These are phyloP conservation scores for Drosophila nr. perissopoda DNA, from an alignment of 2,888 invertebrate genomes.

Conservation along the genomic window DNA sequence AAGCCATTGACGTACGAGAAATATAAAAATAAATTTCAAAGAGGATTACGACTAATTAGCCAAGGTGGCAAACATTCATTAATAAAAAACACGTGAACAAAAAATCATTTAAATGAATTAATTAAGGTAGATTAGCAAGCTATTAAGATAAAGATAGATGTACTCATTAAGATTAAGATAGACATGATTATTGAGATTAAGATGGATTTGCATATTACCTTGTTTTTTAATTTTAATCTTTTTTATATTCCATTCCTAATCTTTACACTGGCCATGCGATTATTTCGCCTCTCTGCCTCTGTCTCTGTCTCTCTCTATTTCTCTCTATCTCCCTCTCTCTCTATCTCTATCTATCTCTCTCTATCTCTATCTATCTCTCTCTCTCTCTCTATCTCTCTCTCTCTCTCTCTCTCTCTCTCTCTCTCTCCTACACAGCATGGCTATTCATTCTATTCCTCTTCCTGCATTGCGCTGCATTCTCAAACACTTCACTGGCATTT, in stretches of 20 bases:
- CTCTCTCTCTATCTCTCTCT: no score
- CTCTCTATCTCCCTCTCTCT: no score
- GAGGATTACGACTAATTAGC: neutral
- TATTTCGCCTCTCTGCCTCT: neutral
- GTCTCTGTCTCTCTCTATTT: no score
- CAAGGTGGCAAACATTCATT: neutral
- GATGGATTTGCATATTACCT: neutral
- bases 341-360: neutral
- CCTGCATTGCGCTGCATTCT: neutral
- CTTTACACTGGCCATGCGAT: neutral
- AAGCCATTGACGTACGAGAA: neutral
- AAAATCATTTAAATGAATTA: neutral
- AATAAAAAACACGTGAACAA: neutral
- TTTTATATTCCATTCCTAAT: neutral
- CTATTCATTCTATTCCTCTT: neutral
- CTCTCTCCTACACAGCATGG: neutral
- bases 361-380: neutral
- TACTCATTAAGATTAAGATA: no score
- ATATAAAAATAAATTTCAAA: neutral
- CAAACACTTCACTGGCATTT: neutral
- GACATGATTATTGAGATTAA: neutral
- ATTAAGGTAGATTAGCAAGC: no score
- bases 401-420: neutral
- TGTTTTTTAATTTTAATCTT: neutral
- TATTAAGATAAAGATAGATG: no score